Evolutionary conservation across 2,888 invertebrate genomes (phyloP).

Genomic region (Graphium colonna): DNA sequence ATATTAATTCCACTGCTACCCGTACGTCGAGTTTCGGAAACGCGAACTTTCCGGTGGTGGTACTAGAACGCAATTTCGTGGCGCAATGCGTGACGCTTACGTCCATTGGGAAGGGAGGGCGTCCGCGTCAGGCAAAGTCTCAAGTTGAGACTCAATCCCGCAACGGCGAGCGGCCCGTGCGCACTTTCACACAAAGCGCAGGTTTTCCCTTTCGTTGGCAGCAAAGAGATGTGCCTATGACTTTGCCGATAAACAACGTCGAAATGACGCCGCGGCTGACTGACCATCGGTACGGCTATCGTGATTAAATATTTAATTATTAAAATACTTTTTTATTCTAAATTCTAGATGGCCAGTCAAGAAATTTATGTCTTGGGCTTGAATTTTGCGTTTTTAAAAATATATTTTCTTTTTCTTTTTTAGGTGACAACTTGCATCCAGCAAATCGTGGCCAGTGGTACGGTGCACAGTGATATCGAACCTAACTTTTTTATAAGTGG

Average conservation of each 20-base stretch:
- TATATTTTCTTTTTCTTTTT: slow-evolving; percentile 31
- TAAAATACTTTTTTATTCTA: slow-evolving; percentile 16
- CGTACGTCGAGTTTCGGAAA: slow-evolving; percentile 25
- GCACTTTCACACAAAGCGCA: slow-evolving; percentile 65
- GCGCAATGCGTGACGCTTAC: slow-evolving; percentile 41
- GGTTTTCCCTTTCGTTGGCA: slow-evolving; percentile 67
- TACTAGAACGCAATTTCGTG: slow-evolving; percentile 44
- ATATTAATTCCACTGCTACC: not conserved
- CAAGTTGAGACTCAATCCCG: slow-evolving; percentile 71
- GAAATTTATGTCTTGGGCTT: not conserved
- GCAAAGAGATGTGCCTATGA: slow-evolving; percentile 52
- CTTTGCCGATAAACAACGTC: slow-evolving; percentile 26
- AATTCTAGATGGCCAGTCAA: not conserved
- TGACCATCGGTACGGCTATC: slow-evolving; percentile 35
- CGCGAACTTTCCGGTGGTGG: slow-evolving; percentile 27
- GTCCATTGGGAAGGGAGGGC: slow-evolving; percentile 61
- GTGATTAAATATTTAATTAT: too few relatives aligned
- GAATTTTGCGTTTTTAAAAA: slow-evolving; percentile 11
- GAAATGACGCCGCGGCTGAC: slow-evolving; percentile 35
- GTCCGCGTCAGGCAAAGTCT: slow-evolving; percentile 51
- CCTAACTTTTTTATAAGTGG: slow-evolving; percentile 44
- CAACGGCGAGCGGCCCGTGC: slow-evolving; percentile 53
- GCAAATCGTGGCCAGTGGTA: slow-evolving; percentile 58
- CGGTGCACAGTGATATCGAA: slow-evolving; percentile 34
- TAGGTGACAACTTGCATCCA: slow-evolving; percentile 68